Base-by-base conservation (phyloP, 2,888 invertebrate species). In the Leptopterna dolabrata region DNA sequence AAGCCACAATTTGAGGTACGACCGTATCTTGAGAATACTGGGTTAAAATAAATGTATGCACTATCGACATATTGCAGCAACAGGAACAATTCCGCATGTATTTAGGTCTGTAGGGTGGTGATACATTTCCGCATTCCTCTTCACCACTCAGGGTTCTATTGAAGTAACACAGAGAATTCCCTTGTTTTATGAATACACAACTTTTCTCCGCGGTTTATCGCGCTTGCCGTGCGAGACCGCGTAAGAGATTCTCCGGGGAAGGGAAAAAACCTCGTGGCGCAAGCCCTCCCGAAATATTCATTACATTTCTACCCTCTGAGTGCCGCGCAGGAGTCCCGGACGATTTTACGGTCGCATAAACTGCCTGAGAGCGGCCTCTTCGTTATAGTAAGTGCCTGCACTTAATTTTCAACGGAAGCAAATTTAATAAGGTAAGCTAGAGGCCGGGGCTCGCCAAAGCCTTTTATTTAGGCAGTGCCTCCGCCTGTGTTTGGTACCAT, bases 331-430 rank as follows among this genome's bases (percentile, higher is more conserved):
- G 55, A 55, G 63, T 63, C 63, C 63, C 55, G 55, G 81, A 81
- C 81, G 81, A 81, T 81, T 81, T 81, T 81, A 81, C 81, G 81
- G 81, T 55, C 81, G 81, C 51, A 81, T 81, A 81, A 81, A 81
- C 81, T 51, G 51, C 51, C 47, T 13, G 51, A 55, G 81, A 55
- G 55, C 81, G 55, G 51, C 19, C 81, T 81, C 81, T 81, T 81
- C 81, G 81, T 81, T 81, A 81, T 47, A 51, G 81, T 81, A 81
- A 81, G 81, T 81, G 81, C 81, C 81, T 81, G 81, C 81, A 81
- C 81, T 81, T 81, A 81, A 81, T 81, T 81, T 81, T 29, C 45
- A 30, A 16, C 55, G 24, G 81, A 55, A 81, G 81, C 81, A 81
- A 81, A 81, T 81, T 81, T 81, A 81, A 81, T 81, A 81, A 81